Conservation (phyloP, 2,888 invertebrate genomes). For the Melanophora roralis region DNA sequence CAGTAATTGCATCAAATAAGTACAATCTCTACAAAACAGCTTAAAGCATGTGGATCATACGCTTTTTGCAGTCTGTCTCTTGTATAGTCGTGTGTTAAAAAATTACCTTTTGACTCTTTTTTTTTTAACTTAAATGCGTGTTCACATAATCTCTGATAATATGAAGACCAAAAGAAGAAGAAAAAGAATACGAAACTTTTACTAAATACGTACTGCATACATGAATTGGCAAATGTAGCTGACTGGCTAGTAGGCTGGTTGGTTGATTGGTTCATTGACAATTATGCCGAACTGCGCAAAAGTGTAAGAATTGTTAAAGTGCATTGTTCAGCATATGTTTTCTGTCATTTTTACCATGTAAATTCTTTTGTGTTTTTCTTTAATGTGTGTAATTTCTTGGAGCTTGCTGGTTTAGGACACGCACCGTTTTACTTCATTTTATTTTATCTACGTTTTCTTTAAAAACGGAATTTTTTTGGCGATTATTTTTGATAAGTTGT, state of each 20-base stretch:
- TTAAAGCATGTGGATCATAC: constrained; percentile 20
- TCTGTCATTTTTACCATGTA: constrained; percentile 61
- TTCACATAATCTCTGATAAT: constrained; percentile 63
- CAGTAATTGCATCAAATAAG: constrained; percentile 5
- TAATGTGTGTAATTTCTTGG: background rate
- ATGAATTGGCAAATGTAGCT: too few relatives aligned
- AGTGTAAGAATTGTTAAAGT: constrained; percentile 57
- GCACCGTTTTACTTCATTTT: constrained; percentile 3
- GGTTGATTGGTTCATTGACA: constrained; percentile 40
- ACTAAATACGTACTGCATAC: background rate
- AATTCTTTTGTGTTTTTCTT: constrained; percentile 32
- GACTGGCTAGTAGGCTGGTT: too few relatives aligned
- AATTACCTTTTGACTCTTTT: constrained; percentile 54
- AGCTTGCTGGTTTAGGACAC: constrained; percentile 26
- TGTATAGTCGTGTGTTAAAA: constrained; percentile 39
- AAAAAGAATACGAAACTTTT: constrained; percentile 13
- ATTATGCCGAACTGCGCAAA: constrained; percentile 23
- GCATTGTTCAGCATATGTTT: constrained; percentile 61
- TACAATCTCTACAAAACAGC: constrained; percentile 5
- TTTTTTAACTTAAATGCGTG: constrained; percentile 63
- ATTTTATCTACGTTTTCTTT: background rate
- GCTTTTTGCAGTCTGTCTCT: background rate
- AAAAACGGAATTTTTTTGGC: background rate
- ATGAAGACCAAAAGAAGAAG: constrained; percentile 12
- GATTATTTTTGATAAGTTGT: constrained; percentile 13